phyloP scores from a whole-genome alignment of 1,140 invertebrate species.

The Lerema accius region DNA sequence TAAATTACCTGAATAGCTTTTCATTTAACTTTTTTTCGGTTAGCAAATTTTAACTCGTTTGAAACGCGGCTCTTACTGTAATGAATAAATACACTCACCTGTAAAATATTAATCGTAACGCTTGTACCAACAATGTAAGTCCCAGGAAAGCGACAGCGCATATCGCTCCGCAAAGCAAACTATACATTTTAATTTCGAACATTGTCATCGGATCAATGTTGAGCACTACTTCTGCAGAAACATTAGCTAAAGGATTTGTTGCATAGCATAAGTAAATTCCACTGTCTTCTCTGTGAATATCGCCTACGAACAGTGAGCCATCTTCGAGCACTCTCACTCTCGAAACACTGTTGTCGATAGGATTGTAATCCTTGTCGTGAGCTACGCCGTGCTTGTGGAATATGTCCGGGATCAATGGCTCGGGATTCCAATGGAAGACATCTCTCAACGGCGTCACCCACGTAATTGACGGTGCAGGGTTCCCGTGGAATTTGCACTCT shows the following conservation, averaged over 20 bases:
- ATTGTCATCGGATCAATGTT: constrained; percentile 92
- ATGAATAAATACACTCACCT: constrained; percentile 80
- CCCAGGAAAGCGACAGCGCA: constrained; percentile 91
- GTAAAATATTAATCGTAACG: constrained; percentile 87
- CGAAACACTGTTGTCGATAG: constrained; percentile 78
- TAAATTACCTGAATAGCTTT: too few relatives aligned
- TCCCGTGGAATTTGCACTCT: constrained; percentile 90
- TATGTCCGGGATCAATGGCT: constrained; percentile 84
- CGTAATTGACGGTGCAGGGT: constrained; percentile 90
- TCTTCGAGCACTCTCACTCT: constrained; percentile 82
- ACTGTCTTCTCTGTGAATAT: constrained; percentile 88
- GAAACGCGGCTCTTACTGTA: too few relatives aligned
- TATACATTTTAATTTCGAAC: constrained; percentile 91
- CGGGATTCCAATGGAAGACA: constrained; percentile 88
- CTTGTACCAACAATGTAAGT: constrained; percentile 90
- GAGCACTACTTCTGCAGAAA: constrained; percentile 87
- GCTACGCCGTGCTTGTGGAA: constrained; percentile 86
- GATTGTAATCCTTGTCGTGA: constrained; percentile 81
- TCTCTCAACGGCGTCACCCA: constrained; percentile 92
- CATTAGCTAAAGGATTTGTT: constrained; percentile 91
- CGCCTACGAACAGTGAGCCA: constrained; percentile 81
- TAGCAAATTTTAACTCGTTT: too few relatives aligned
- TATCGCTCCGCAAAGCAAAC: constrained; percentile 90
- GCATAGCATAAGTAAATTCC: constrained; percentile 95
- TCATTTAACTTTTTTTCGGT: too few relatives aligned